These are phyloP conservation scores for Charina bottae DNA, from an alignment of 2,113 vertebrate species.

Conservation along the genomic window DNA sequence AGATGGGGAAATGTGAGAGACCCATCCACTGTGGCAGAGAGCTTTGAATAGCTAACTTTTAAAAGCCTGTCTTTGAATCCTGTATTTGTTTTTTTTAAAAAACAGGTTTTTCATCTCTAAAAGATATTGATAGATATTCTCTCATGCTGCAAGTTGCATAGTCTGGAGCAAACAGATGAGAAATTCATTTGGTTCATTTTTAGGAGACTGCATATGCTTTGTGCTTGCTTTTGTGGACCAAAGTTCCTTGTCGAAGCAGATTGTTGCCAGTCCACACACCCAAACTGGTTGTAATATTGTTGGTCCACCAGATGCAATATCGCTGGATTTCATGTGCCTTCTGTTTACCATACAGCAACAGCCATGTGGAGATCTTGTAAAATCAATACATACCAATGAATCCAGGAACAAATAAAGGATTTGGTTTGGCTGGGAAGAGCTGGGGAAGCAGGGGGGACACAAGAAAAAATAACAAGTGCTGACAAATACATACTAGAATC, in stretches of 20 bases:
- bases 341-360: not conserved
- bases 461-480: not conserved
- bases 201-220: not conserved
- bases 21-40: not conserved
- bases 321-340: not conserved
- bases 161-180: not conserved
- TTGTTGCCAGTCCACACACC: not conserved
- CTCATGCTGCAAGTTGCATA: too few relatives aligned
- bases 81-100: not conserved
- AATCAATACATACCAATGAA: not conserved
- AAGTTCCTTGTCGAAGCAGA: not conserved
- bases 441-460: not conserved
- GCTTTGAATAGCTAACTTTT: not conserved
- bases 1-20: not conserved
- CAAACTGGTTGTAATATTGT: not conserved
- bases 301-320: not conserved
- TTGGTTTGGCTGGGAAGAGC: not conserved
- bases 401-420: not conserved
- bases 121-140: too few relatives aligned
- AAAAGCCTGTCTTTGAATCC: not conserved
- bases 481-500: not conserved
- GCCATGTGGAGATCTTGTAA: not conserved
- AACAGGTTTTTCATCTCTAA: not conserved
- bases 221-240: not conserved
- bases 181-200: not conserved